These are phyloP conservation scores for Paedocypris sp. DNA, from an alignment of 2,113 vertebrate genomes.

Conservation along the genomic window DNA sequence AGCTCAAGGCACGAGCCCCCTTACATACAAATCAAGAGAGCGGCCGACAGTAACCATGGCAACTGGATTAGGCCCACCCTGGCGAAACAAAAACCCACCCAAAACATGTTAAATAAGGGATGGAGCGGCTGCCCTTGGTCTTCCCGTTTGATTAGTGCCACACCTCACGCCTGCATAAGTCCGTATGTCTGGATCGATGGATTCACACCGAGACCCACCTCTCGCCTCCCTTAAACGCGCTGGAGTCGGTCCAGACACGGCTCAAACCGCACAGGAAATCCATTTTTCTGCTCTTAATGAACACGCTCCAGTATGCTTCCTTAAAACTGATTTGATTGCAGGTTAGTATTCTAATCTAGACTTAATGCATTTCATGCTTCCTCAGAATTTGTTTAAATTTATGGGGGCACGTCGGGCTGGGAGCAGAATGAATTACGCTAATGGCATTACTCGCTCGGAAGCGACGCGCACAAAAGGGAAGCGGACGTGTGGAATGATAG, in stretches of 20 bases:
- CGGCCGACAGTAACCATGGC: neutral
- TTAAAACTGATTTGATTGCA: neutral
- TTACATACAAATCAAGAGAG: conserved; percentile 16
- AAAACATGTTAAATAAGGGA: neutral
- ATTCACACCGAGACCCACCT: neutral
- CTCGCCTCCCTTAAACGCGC: neutral
- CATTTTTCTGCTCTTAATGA: neutral
- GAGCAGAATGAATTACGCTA: neutral
- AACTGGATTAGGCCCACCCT: conserved; percentile 15
- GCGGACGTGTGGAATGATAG: no score
- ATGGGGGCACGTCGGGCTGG: neutral
- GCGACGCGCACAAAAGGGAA: no score
- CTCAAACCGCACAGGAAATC: neutral
- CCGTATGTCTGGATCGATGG: conserved; percentile 1
- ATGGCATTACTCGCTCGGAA: no score
- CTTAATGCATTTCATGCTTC: neutral
- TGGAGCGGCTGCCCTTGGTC: neutral
- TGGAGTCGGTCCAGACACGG: neutral
- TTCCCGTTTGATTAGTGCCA: conserved; percentile 11
- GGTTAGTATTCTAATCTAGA: neutral
- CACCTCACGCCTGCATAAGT: neutral
- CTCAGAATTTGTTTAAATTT: neutral
- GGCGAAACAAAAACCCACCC: neutral
- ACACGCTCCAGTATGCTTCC: neutral
- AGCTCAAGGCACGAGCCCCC: conserved; percentile 10